Evolutionary conservation across 2,113 vertebrate genomes (phyloP).

Genomic region (Illadopsis cleaveri): DNA sequence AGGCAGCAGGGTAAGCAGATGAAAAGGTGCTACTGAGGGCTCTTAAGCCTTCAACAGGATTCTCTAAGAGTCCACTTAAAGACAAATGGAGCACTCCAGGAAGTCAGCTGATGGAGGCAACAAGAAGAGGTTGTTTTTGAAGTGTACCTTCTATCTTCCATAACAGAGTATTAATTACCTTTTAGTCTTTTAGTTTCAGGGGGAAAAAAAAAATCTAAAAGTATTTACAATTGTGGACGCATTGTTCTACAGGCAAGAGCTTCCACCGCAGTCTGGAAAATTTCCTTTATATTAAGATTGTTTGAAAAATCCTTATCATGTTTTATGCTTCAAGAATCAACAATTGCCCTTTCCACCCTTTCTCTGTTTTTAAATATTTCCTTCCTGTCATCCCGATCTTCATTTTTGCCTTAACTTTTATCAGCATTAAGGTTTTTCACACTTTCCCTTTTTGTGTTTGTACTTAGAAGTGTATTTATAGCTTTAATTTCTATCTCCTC

Average conservation of each 20-base stretch:
- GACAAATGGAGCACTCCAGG: conserved; percentile 40
- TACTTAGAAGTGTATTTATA: background rate
- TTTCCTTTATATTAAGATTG: background rate
- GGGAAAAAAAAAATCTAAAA: background rate
- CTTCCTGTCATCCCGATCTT: background rate
- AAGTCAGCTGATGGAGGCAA: conserved; percentile 25
- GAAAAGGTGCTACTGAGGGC: conserved; percentile 1
- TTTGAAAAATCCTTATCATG: background rate
- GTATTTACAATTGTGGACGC: background rate
- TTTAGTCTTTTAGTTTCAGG: background rate
- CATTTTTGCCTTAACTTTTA: background rate
- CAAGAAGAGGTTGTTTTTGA: background rate
- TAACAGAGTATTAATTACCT: background rate
- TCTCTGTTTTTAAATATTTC: background rate
- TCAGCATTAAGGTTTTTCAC: background rate
- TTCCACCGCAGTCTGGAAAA: background rate
- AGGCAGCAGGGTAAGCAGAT: background rate
- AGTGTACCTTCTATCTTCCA: background rate
- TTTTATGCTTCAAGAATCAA: background rate
- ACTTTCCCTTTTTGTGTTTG: background rate
- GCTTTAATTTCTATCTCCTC: background rate
- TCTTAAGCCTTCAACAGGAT: conserved; percentile 9
- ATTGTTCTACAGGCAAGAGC: background rate
- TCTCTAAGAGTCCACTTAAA: conserved; percentile 22
- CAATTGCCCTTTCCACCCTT: background rate